Evolutionary conservation across 2,113 vertebrate species (phyloP).

Genomic region (Eurypyga helias): DNA sequence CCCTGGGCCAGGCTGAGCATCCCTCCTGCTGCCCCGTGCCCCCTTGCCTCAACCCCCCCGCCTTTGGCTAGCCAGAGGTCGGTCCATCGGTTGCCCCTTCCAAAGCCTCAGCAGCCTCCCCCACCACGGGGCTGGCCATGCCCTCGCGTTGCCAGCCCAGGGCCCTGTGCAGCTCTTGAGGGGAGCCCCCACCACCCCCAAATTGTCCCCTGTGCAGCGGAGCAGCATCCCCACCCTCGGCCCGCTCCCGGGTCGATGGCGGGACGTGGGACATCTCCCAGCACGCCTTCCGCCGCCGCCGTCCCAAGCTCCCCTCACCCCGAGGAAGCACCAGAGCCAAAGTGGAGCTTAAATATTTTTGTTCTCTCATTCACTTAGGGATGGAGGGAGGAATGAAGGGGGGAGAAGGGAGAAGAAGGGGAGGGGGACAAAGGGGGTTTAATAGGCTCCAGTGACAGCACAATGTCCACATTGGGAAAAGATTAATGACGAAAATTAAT

Average conservation of each 20-base stretch:
- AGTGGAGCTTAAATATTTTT: constrained; percentile 80
- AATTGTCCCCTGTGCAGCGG: rapidly evolving
- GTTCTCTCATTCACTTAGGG: constrained; percentile 72
- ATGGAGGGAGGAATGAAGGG: not conserved
- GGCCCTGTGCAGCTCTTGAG: not conserved
- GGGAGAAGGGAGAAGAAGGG: constrained; percentile 44
- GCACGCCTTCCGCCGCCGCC: rapidly evolving
- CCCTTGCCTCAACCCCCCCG: not conserved
- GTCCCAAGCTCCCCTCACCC: not conserved
- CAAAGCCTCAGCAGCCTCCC: not conserved
- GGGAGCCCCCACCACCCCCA: not conserved
- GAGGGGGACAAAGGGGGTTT: constrained; percentile 68
- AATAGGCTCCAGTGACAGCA: constrained; percentile 83
- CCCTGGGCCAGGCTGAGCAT: not conserved
- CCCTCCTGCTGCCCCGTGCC: not conserved
- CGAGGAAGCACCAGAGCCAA: constrained; percentile 19
- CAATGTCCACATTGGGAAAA: constrained; percentile 91
- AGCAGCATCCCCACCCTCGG: not conserved
- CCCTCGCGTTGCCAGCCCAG: rapidly evolving
- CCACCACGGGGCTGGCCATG: not conserved
- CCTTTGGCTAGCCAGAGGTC: not conserved
- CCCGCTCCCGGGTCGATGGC: not conserved
- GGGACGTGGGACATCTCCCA: not conserved
- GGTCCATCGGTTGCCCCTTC: rapidly evolving
- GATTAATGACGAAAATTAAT: constrained; percentile 95